These are phyloP conservation scores for Hypothenemus hampei DNA, from an alignment of 1,140 invertebrate species.

Conservation along the genomic window DNA sequence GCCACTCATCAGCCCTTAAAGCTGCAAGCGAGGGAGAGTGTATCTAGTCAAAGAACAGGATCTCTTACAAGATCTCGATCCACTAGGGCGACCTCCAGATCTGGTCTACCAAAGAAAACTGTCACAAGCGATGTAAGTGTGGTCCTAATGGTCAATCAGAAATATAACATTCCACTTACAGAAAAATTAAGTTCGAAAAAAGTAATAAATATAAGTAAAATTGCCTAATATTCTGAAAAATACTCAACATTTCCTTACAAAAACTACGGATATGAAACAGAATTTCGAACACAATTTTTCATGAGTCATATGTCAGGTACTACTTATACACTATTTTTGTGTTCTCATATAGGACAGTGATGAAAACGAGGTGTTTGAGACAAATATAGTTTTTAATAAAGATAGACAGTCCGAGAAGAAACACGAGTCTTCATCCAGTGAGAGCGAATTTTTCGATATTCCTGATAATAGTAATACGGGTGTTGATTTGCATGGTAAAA, in stretches of 20 bases:
- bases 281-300: too few species aligned
- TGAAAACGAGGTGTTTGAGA: constrained; percentile 37
- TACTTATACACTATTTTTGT: too few species aligned
- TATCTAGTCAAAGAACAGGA: constrained; percentile 46
- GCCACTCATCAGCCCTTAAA: constrained; percentile 34
- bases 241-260: too few species aligned
- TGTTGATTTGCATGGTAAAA: constrained; percentile 25
- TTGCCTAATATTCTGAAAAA: too few species aligned
- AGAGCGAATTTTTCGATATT: constrained; percentile 41
- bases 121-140: constrained; percentile 41
- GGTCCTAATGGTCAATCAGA: neutral
- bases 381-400: constrained; percentile 35
- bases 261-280: too few species aligned
- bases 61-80: constrained; percentile 47
- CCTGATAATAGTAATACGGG: constrained; percentile 7
- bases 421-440: constrained; percentile 34
- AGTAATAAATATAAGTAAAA: too few species aligned
- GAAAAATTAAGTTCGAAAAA: too few species aligned
- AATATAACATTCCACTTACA: neutral
- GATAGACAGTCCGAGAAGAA: constrained; percentile 25
- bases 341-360: constrained; percentile 40
- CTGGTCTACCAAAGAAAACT: constrained; percentile 34
- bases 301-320: too few species aligned
- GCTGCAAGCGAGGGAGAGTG: constrained; percentile 40
- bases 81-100: constrained; percentile 39